Conservation (phyloP, 2,888 invertebrate genomes). For the Caenorhabditis uteleia region DNA sequence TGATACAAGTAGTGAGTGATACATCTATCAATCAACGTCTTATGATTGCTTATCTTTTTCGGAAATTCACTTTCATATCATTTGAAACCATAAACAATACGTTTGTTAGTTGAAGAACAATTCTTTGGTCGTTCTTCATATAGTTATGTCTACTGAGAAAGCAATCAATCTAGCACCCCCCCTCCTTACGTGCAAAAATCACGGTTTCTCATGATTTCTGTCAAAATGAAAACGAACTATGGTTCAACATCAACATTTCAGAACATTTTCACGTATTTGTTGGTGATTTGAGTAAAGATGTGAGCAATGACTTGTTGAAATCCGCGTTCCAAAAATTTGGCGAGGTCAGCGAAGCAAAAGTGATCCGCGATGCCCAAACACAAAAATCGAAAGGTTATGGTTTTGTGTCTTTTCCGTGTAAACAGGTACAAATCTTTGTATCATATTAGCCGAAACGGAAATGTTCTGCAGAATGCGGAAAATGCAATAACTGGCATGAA, state of each 20-base stretch:
- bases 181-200: no score
- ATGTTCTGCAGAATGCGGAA: slow-evolving; percentile 81
- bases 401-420: slow-evolving; percentile 97
- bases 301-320: slow-evolving; percentile 93
- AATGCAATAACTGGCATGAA: slow-evolving; percentile 97
- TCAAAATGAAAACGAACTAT: background rate
- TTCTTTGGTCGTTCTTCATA: no score
- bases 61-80: no score
- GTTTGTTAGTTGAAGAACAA: no score
- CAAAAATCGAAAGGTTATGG: slow-evolving; percentile 99
- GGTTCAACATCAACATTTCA: slow-evolving; percentile 64
- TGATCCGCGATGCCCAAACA: slow-evolving; percentile 97
- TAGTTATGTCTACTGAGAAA: no score
- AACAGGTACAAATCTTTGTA: slow-evolving; percentile 75
- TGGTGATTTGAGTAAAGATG: slow-evolving; percentile 97
- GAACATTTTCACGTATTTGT: slow-evolving; percentile 99
- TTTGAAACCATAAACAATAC: no score
- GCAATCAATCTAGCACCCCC: no score
- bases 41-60: no score
- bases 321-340: slow-evolving; percentile 98
- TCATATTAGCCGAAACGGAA: background rate
- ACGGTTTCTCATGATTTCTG: no score
- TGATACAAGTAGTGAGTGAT: slow-evolving; percentile 84
- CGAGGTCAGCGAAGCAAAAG: slow-evolving; percentile 94
- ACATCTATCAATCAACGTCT: no score